A percentile compares a stretch with the other conserved stretches of the same genome.
Conservation (phyloP, 2,797 vertebrate species). For the Megalops cyprinoides region DNA sequence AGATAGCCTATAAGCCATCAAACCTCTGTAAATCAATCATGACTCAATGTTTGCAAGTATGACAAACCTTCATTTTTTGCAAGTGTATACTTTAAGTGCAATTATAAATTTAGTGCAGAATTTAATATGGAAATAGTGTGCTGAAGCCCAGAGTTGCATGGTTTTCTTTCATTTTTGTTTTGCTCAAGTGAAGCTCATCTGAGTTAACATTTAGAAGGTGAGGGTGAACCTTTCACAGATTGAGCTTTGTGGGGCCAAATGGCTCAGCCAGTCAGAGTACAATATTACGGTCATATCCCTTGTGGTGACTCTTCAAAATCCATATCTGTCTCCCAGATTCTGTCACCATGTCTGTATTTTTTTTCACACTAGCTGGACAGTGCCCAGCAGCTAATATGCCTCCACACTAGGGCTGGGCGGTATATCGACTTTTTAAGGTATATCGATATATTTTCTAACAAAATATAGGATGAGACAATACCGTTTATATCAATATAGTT, state of each 20-base stretch:
- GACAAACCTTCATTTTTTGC: background rate
- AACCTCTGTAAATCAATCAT: background rate
- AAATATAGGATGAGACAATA: too few relatives aligned
- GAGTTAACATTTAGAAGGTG: background rate
- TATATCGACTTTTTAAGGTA: too few relatives aligned
- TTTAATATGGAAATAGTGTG: too few relatives aligned
- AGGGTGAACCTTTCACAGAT: background rate
- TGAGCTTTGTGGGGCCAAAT: background rate
- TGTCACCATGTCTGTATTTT: background rate
- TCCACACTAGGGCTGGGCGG: too few relatives aligned
- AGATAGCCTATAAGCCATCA: background rate
- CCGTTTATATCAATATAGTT: too few relatives aligned
- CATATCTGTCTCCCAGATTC: background rate
- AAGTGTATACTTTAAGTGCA: background rate
- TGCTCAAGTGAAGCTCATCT: background rate
- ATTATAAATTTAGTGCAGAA: background rate
- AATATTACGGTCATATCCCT: background rate
- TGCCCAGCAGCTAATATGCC: background rate
- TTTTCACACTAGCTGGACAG: background rate
- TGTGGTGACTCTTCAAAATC: background rate
- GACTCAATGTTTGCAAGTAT: background rate
- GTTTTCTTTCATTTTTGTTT: background rate
- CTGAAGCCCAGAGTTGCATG: background rate
- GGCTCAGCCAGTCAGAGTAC: background rate
- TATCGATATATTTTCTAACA: too few relatives aligned